These are phyloP conservation scores for Himalopsyche tibetana DNA, from an alignment of 2,888 invertebrate genomes.

Conservation along the genomic window DNA sequence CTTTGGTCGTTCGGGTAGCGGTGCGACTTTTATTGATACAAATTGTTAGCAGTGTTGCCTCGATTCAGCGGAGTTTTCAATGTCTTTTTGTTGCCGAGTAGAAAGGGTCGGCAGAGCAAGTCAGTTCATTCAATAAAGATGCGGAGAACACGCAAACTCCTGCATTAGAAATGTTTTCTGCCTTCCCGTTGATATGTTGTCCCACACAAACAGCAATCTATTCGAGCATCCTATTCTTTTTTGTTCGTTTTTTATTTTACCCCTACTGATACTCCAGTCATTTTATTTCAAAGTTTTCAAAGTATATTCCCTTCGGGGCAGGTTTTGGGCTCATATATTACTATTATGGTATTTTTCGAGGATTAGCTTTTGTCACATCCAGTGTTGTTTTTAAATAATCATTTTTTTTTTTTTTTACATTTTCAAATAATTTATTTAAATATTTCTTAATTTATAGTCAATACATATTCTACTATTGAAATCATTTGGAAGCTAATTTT, in stretches of 20 bases:
- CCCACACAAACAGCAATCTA: constrained; percentile 32
- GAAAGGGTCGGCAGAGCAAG: constrained; percentile 33
- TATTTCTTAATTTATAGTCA: too few species aligned
- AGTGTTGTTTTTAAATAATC: constrained; percentile 1
- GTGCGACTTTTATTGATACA: constrained; percentile 48
- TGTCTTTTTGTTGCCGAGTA: constrained; percentile 37
- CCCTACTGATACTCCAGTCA: constrained; percentile 27
- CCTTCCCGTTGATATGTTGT: constrained; percentile 41
- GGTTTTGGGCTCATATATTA: constrained; percentile 23
- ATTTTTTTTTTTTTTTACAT: not conserved
- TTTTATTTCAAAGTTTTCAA: constrained; percentile 39
- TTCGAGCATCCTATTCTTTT: constrained; percentile 22
- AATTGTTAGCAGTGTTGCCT: constrained; percentile 47
- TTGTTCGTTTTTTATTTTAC: constrained; percentile 35
- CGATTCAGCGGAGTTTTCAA: constrained; percentile 31
- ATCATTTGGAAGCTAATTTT: too few species aligned
- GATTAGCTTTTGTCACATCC: constrained; percentile 10
- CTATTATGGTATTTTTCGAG: not conserved
- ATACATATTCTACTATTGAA: too few species aligned
- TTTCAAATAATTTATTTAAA: too few species aligned
- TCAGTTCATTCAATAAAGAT: constrained; percentile 42
- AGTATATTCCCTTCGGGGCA: constrained; percentile 27
- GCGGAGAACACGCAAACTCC: constrained; percentile 23
- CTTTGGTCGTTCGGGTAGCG: constrained; percentile 22
- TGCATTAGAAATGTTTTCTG: constrained; percentile 36